These are phyloP conservation scores for Eulemur macaco DNA, from an alignment of 2,113 vertebrate genomes.

Conservation along the genomic window DNA sequence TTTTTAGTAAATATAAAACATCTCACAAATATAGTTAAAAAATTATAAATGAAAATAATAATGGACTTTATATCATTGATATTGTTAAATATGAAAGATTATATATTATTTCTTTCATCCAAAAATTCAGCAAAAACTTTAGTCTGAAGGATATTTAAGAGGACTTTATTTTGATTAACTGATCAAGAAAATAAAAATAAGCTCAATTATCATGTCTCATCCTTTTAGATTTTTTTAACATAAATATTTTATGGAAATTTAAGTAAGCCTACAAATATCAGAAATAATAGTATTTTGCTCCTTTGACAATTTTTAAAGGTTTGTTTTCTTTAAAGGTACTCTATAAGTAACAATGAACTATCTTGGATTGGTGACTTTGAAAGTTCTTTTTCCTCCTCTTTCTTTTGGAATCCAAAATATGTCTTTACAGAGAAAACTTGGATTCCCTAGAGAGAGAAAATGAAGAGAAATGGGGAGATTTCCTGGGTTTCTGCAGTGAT, in stretches of 20 bases:
- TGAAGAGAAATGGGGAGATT: not conserved
- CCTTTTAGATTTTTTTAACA: slow-evolving; percentile 26
- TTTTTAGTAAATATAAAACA: not conserved
- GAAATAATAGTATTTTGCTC: not conserved
- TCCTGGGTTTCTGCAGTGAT: not conserved
- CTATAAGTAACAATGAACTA: not conserved
- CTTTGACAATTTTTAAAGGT: not conserved
- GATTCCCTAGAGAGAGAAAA: not conserved
- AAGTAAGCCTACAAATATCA: not conserved
- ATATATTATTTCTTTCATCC: not conserved
- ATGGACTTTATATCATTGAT: not conserved
- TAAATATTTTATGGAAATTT: slow-evolving; percentile 57
- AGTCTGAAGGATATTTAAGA: not conserved
- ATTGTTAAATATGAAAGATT: not conserved
- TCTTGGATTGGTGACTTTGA: not conserved
- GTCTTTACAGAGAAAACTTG: not conserved
- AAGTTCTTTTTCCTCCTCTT: not conserved
- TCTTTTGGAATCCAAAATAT: slow-evolving; percentile 28
- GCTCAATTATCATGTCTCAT: not conserved
- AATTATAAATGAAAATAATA: not conserved
- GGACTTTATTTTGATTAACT: slow-evolving; percentile 24
- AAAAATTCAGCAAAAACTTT: not conserved
- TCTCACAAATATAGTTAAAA: not conserved
- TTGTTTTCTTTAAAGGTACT: not conserved
- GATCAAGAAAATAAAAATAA: slow-evolving; percentile 61